Evolutionary conservation across 2,888 invertebrate species (phyloP).

Genomic region (Sinodicranocentrus sp.): DNA sequence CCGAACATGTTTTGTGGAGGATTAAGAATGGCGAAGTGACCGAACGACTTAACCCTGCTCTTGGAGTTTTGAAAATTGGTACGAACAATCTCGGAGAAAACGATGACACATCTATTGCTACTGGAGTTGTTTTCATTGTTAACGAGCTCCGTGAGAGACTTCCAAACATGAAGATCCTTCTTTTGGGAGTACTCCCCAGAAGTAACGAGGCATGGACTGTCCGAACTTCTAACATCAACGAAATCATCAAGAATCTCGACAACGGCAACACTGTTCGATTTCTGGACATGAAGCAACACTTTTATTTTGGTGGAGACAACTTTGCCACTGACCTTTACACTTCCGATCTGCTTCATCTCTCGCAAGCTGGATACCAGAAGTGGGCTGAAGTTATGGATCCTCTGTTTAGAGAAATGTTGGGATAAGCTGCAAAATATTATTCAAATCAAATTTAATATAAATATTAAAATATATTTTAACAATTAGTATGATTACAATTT

Average conservation of each 20-base stretch:
- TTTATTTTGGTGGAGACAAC: slow-evolving; percentile 58
- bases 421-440: too few relatives aligned
- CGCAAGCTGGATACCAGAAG: slow-evolving; percentile 67
- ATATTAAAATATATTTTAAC: too few relatives aligned
- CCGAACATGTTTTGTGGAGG: slow-evolving; percentile 81
- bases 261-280: slow-evolving; percentile 68
- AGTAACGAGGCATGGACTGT: slow-evolving; percentile 41
- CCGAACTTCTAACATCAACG: slow-evolving; percentile 47
- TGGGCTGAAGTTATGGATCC: slow-evolving; percentile 73
- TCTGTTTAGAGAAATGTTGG: slow-evolving; percentile 67
- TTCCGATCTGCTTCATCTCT: slow-evolving; percentile 67
- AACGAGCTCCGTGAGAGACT: slow-evolving; percentile 77
- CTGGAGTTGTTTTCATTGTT: slow-evolving; percentile 79
- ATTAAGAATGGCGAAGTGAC: slow-evolving; percentile 80
- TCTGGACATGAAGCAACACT: slow-evolving; percentile 73
- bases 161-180: slow-evolving; percentile 62
- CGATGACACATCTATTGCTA: slow-evolving; percentile 79
- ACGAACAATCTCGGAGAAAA: slow-evolving; percentile 80
- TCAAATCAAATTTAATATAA: too few relatives aligned
- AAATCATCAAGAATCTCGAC: slow-evolving; percentile 52
- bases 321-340: slow-evolving; percentile 61
- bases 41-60: slow-evolving; percentile 80
- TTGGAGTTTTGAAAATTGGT: slow-evolving; percentile 80
- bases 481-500: too few relatives aligned
- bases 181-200: slow-evolving; percentile 65